Base-by-base conservation (phyloP, 2,113 vertebrate species). In the Nettapus auritus region DNA sequence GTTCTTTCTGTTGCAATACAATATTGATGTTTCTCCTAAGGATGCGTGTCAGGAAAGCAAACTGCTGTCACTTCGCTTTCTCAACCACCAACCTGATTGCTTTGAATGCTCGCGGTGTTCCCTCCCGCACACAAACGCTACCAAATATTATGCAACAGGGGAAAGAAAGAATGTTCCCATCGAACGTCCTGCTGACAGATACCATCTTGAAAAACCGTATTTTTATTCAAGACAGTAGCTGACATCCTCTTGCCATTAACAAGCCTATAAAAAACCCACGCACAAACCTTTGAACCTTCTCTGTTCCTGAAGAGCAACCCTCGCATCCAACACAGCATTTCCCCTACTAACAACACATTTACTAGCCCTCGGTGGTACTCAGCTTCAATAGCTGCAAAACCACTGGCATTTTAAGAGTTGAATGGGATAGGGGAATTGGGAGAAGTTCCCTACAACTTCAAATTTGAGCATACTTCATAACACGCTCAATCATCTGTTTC, bases 251-350 rank as follows among this genome's bases (percentile, higher is more conserved):
- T n/a, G 29, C 81, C 76, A 84, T 64, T 63, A 75, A 36, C 34
- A 75, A 84, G 53, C 33, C 53, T 53, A n/a, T 68, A 74, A 85
- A 74, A 42, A 36, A 11, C 60, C n/a, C 62, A 9, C 74, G 68
- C 36, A 88, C 38, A 36, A 6, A 81, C 11, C 56, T 89, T 93
- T 91, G 60, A 88, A 76, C 71, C 50, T 46, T 82, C 46, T 42
- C 63, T 88, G 59, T 94, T 86, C 73, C 34, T 44, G 69, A 94
- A 81, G n/a, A 38, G 13, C 88, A 94, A 95, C 21, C 64, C 64
- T 73, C 34, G 33, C 55, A 70, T 93, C 85, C n/a, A 42, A 59
- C 3, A n/a, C 64, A 10, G 6, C 20, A 31, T 17, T 77, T 88
- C 82, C 66, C 71, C 46, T 15, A 19, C 38, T 63, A 84, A 75